phyloP scores from a whole-genome alignment of 2,888 invertebrate genomes.

The Halictus ligatus region DNA sequence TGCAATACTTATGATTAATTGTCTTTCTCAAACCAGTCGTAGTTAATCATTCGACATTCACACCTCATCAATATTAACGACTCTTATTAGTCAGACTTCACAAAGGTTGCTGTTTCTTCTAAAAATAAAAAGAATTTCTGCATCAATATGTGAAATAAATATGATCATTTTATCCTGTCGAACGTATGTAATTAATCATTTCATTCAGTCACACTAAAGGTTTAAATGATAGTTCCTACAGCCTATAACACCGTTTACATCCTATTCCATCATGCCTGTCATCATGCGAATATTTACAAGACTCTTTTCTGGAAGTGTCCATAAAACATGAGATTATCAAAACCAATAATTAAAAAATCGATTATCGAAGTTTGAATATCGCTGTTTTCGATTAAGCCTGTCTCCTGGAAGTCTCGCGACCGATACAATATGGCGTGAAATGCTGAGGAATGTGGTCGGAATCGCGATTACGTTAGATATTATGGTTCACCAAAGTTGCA shows the following conservation, averaged over 20 bases:
- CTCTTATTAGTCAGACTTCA: too few relatives aligned
- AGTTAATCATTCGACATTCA: not conserved
- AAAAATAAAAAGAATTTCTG: too few relatives aligned
- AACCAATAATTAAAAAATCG: not conserved
- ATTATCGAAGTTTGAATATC: not conserved
- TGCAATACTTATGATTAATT: not conserved
- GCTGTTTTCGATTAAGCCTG: too few relatives aligned
- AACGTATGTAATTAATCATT: not conserved
- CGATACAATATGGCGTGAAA: not conserved
- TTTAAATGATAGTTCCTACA: too few relatives aligned
- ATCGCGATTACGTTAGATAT: not conserved
- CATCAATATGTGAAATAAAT: not conserved
- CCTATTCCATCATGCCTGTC: not conserved
- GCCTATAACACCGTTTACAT: too few relatives aligned
- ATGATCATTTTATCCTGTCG: not conserved
- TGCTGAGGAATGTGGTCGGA: constrained; percentile 3
- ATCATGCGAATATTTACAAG: not conserved
- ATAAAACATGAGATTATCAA: not conserved
- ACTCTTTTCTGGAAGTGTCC: not conserved
- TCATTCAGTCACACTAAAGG: not conserved
- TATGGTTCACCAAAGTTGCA: not conserved
- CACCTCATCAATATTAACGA: not conserved
- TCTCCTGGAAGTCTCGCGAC: not conserved
- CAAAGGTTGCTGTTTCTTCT: too few relatives aligned
- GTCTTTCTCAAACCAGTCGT: not conserved